phyloP scores from a whole-genome alignment of 2,113 vertebrate genomes.

The Hippocampus comes region DNA sequence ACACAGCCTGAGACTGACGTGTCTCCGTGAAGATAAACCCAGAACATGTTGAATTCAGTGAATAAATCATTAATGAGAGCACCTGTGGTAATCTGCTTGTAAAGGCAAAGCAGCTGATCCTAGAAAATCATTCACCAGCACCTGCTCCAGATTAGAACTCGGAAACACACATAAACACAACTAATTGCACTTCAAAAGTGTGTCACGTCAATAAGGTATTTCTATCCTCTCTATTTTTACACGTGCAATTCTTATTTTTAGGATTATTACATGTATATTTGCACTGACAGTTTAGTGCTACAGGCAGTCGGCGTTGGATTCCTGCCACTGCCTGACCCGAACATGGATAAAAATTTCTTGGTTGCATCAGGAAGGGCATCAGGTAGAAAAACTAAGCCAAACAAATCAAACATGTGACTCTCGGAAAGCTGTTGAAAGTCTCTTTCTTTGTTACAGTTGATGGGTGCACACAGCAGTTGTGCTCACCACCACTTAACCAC shows the following conservation, averaged over 20 bases:
- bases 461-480: neutral
- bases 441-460: too few relatives aligned
- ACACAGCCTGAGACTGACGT: neutral
- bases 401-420: too few relatives aligned
- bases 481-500: neutral
- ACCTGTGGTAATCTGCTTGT: constrained; percentile 55
- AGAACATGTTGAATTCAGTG: constrained; percentile 36
- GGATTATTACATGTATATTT: too few relatives aligned
- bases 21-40: constrained; percentile 36
- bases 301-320: too few relatives aligned
- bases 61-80: constrained; percentile 66
- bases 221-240: neutral
- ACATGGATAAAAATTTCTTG: too few relatives aligned
- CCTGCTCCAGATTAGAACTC: constrained; percentile 42
- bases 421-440: too few relatives aligned
- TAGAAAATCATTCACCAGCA: constrained; percentile 61
- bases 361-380: too few relatives aligned
- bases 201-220: neutral
- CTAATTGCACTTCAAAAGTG: neutral
- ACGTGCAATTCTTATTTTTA: neutral
- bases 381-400: too few relatives aligned
- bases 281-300: too few relatives aligned
- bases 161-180: constrained; percentile 4
- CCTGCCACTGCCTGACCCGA: too few relatives aligned
- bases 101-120: constrained; percentile 56